These are phyloP conservation scores for Maniola jurtina DNA, from an alignment of 1,140 invertebrate species.

Conservation along the genomic window DNA sequence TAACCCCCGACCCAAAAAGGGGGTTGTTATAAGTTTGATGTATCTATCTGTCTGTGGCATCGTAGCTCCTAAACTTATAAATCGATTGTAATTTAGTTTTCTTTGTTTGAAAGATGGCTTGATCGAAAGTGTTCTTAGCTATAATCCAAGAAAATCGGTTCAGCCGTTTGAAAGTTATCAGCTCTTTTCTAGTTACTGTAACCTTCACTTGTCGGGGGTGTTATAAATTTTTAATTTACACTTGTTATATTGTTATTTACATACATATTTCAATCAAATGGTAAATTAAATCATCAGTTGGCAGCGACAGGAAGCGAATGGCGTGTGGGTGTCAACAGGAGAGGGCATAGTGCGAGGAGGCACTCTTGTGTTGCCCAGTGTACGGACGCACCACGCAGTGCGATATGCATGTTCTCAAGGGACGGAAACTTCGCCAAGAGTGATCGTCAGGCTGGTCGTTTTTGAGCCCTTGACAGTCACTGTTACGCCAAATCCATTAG, in stretches of 20 bases:
- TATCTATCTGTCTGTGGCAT: too few relatives aligned
- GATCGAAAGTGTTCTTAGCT: too few relatives aligned
- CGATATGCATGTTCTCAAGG: conserved; percentile 60
- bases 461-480: conserved; percentile 57
- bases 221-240: too few relatives aligned
- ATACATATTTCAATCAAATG: conserved; percentile 24
- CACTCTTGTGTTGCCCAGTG: conserved; percentile 52
- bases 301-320: conserved; percentile 64
- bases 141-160: too few relatives aligned
- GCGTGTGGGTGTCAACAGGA: conserved; percentile 52
- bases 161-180: too few relatives aligned
- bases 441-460: conserved; percentile 55
- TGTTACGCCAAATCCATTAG: conserved; percentile 64
- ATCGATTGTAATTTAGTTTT: too few relatives aligned
- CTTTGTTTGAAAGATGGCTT: too few relatives aligned
- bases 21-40: too few relatives aligned
- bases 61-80: too few relatives aligned
- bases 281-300: conserved; percentile 53
- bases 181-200: too few relatives aligned
- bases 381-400: conserved; percentile 49
- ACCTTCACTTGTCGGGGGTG: too few relatives aligned
- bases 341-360: conserved; percentile 56
- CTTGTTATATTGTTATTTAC: neutral
- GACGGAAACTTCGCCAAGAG: conserved; percentile 46
- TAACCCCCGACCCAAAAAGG: too few relatives aligned